These are phyloP conservation scores for Salvelinus sp. DNA, from an alignment of 2,113 vertebrate species.

Conservation along the genomic window DNA sequence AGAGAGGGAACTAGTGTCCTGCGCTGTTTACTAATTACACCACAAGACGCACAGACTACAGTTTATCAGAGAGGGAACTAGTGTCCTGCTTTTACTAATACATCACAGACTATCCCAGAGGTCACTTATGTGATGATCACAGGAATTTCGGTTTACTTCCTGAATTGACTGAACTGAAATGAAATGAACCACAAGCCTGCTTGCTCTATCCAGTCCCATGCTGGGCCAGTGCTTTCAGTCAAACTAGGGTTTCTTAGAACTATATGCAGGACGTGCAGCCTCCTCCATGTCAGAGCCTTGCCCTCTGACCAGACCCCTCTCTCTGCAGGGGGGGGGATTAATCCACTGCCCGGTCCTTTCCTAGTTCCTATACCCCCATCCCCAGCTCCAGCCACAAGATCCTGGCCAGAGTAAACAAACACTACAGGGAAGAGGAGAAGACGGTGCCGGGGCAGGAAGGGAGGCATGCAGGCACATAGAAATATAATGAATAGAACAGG, in stretches of 20 bases:
- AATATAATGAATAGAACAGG: no score
- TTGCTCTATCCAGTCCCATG: not conserved
- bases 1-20: no score
- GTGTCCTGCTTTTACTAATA: not conserved
- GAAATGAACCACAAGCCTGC: not conserved
- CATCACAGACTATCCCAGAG: not conserved
- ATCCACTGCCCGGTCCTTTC: conserved; percentile 8
- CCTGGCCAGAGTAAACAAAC: conserved; percentile 68
- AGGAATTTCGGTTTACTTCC: no score
- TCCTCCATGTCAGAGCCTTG: not conserved
- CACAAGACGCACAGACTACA: no score
- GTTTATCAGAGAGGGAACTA: not conserved
- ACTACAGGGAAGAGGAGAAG: conserved; percentile 29
- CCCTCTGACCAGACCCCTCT: not conserved
- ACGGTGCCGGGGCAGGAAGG: conserved; percentile 39
- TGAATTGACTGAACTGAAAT: no score
- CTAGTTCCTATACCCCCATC: conserved; percentile 56
- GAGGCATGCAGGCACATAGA: conserved; percentile 21
- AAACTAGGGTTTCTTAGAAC: not conserved
- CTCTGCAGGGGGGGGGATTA: conserved; percentile 23
- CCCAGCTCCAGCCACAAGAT: conserved; percentile 36
- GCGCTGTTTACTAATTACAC: no score
- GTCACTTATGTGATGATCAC: not conserved
- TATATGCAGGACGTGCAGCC: not conserved
- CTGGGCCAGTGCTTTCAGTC: not conserved